Conservation (phyloP, 2,888 invertebrate genomes). For the Lasioglossum pauxillum region DNA sequence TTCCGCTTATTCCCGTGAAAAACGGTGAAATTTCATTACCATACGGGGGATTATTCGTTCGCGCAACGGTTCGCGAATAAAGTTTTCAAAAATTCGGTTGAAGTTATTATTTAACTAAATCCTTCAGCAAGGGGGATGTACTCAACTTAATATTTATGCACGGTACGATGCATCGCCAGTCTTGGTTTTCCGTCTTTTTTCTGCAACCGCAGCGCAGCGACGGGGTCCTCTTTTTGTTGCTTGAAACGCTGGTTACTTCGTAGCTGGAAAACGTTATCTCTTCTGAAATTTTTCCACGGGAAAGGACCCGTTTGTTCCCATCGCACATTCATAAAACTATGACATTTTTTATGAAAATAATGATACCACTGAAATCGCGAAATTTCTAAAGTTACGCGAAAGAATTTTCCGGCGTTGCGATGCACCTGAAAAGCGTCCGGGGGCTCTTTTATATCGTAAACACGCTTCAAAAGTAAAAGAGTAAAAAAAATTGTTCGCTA, state of each 20-base stretch:
- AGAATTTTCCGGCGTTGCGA: constrained; percentile 16
- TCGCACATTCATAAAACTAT: constrained; percentile 26
- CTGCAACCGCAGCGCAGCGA: neutral
- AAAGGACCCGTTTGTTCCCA: constrained; percentile 25
- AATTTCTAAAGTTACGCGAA: constrained; percentile 35
- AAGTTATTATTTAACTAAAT: neutral
- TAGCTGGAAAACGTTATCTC: neutral
- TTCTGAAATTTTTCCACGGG: constrained; percentile 18
- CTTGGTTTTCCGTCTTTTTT: constrained; percentile 4
- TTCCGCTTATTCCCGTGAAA: neutral
- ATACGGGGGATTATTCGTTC: neutral
- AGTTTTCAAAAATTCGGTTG: neutral
- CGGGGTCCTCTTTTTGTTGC: constrained; percentile 17
- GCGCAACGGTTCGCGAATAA: neutral
- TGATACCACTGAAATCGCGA: constrained; percentile 9
- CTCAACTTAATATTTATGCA: constrained; percentile 26
- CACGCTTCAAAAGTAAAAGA: constrained; percentile 29
- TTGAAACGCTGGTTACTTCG: constrained; percentile 20
- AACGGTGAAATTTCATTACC: neutral
- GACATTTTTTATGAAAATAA: constrained; percentile 22
- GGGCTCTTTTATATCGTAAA: constrained; percentile 31
- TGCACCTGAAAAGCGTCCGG: constrained; percentile 25
- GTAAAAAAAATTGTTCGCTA: constrained; percentile 40
- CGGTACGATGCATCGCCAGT: neutral
- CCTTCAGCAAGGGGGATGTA: neutral